Percentiles rank a stretch among this genome's conserved stretches.
Conservation (phyloP, 2,888 invertebrate species). For the Nematopogon swammerdamellus region DNA sequence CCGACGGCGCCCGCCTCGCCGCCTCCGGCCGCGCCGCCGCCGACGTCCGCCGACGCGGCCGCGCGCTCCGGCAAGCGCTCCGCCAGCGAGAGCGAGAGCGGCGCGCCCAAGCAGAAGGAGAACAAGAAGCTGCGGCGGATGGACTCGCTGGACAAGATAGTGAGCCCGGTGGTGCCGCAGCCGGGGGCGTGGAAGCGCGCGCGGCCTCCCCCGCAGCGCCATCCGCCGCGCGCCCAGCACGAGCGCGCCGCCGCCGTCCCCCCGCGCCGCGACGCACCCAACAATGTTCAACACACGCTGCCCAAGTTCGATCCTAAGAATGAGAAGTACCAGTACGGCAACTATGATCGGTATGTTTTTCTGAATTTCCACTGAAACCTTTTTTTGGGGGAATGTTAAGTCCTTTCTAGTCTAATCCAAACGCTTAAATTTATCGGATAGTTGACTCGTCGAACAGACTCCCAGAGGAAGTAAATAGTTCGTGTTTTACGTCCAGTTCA, state of each 20-base stretch:
- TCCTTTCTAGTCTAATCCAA: too few relatives aligned
- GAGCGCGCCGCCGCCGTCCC: conserved; percentile 45
- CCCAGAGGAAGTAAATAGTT: too few relatives aligned
- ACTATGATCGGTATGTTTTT: conserved; percentile 74
- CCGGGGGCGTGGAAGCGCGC: conserved; percentile 79
- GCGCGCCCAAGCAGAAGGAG: conserved; percentile 51
- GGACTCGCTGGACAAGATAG: conserved; percentile 82
- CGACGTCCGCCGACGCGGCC: conserved; percentile 25
- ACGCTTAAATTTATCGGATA: too few relatives aligned
- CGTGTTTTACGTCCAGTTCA: too few relatives aligned
- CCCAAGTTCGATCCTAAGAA: conserved; percentile 74
- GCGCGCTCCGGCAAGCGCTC: conserved; percentile 15
- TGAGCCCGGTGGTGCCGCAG: conserved; percentile 88
- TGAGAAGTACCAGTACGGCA: conserved; percentile 88
- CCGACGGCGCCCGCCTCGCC: conserved; percentile 28
- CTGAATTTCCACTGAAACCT: background rate
- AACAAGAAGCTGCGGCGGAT: conserved; percentile 61
- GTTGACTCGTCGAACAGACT: too few relatives aligned
- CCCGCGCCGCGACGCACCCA: conserved; percentile 22
- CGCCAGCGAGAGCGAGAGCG: conserved; percentile 52
- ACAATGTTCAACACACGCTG: conserved; percentile 36
- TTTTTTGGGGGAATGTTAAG: background rate
- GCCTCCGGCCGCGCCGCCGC: conserved; percentile 17
- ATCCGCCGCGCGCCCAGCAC: conserved; percentile 35
- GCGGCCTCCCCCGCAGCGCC: conserved; percentile 30